Evolutionary conservation across 2,888 invertebrate species (phyloP), one percentile per base, ranked within the genome.

Genomic region (Lasioglossum pauxillum): DNA sequence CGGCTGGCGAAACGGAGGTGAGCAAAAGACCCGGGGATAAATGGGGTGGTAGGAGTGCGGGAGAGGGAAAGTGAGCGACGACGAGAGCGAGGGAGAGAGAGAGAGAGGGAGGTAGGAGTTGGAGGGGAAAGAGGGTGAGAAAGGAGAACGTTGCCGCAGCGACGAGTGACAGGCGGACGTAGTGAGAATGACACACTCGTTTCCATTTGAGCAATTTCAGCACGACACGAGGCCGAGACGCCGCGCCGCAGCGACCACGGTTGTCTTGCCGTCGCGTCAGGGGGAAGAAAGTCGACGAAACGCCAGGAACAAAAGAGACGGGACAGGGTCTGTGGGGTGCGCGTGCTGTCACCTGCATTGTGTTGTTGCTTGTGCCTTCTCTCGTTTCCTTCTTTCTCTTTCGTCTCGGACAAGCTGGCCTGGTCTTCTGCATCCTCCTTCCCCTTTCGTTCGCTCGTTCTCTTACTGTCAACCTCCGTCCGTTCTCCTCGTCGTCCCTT

Each of bases 331-430:
- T 88, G 92, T 86, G 90, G 92, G 91, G 88, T 92, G 91, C 90
- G 90, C 92, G 85, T 92, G 92, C 93, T 94, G 94, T 94, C 94
- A 93, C 93, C 93, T 93, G 93, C 93, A 94, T 94, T 93, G 93
- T 93, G 79, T 92, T 92, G 91, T 90, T 88, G 90, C 87, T 77
- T 90, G 35, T 67, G 88, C 88, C 85, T 85, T 82, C 90, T 85
- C 73, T 74, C 79, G 73, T 79, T 75, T 67, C 38, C 73, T 74
- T 64, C 67, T 49, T 80, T 88, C 73, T 85, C 87, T 86, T 87
- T 87, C 87, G 77, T 82, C 83, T 81, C 79, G 75, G 53, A 53
- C 53, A 53, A 78, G n/a, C 46, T 67, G 57, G 64, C 75, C 46
- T 23, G 5, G 14, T 60, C 57, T 31, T 78, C 71, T 78, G 31